Percentiles rank a stretch among this genome's conserved stretches.
Evolutionary conservation across 2,888 invertebrate genomes (phyloP).

Genomic region (Leptopilina drosophilae): DNA sequence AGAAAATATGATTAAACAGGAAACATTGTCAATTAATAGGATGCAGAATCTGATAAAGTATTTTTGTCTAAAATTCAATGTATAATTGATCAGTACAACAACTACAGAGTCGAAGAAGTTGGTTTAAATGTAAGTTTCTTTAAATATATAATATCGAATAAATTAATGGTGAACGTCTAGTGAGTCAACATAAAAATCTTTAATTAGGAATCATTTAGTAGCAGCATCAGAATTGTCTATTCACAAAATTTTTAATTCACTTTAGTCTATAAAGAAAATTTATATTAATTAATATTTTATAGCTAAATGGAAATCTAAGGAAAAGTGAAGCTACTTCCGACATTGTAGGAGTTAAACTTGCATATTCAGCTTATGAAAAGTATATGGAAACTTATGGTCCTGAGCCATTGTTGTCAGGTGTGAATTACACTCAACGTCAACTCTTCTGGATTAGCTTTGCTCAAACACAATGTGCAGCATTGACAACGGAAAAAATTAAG

Average conservation of each 20-base stretch:
- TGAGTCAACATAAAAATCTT: no score
- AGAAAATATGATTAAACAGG: constrained; percentile 94
- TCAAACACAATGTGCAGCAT: constrained; percentile 82
- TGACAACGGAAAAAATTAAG: no score
- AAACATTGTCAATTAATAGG: constrained; percentile 99
- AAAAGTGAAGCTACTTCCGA: constrained; percentile 96
- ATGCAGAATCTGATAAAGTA: constrained; percentile 86
- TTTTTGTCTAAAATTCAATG: constrained; percentile 91
- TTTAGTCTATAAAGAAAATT: no score
- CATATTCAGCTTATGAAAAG: constrained; percentile 88
- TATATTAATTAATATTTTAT: no score
- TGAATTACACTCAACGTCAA: constrained; percentile 83
- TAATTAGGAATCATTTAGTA: no score
- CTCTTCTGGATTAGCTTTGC: constrained; percentile 76
- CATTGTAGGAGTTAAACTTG: constrained; percentile 93
- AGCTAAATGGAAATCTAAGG: constrained; percentile 93
- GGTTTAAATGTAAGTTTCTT: constrained; percentile 83
- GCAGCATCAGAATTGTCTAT: no score
- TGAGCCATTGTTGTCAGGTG: constrained; percentile 84
- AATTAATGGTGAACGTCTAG: no score
- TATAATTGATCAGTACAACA: constrained; percentile 94
- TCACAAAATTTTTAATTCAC: no score
- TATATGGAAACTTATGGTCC: constrained; percentile 83
- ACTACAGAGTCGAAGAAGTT: constrained; percentile 88
- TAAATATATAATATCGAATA: no score